Evolutionary conservation across 2,888 invertebrate genomes (phyloP), one percentile per base, ranked within the genome.

Genomic region (Diarsia dahlii): DNA sequence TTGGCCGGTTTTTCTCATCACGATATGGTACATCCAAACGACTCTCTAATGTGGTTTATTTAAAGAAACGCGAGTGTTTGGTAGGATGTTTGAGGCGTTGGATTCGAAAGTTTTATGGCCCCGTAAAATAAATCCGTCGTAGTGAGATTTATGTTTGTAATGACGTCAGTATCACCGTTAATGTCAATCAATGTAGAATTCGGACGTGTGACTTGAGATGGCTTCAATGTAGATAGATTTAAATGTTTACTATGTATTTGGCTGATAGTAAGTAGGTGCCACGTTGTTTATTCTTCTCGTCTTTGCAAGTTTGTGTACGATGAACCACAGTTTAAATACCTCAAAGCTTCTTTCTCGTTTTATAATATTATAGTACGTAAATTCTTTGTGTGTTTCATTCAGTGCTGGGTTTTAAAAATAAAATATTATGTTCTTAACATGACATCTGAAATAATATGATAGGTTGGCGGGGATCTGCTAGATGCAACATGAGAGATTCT

Each of bases 21-120:
- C 39, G 8, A 39, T 39, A 39, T 0, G 4, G 52, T 54, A 54
- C 12, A n/a, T 62, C 12, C 9, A 62, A 39, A 62, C 62, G 2
- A 6, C 12, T 45, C 20, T 13, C 45, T 63, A 39, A n/a, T 78
- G 48, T 39, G 20, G 76, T 64, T 76, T 76, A 75, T 84, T 78
- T 80, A 62, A 34, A 72, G 45, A 68, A 46, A 46, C 60, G 1
- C 45, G n/a, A 84, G 74, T 78, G 74, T 46, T 70, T 64, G 10
- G 28, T 54, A 50, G 58, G 34, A 63, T 54, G 48, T 75, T 84
- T 62, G 72, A 73, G 52, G 62, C 66, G 56, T 66, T 68, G 9
- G 62, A 79, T 80, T 71, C n/a, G 66, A 84, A 69, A 72, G 46
- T 58, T 84, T 82, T 74, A 84, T 73, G 6, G 73, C 46, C 28